Base-by-base conservation (phyloP, 2,797 vertebrate genomes). In the Tapera naevia region DNA sequence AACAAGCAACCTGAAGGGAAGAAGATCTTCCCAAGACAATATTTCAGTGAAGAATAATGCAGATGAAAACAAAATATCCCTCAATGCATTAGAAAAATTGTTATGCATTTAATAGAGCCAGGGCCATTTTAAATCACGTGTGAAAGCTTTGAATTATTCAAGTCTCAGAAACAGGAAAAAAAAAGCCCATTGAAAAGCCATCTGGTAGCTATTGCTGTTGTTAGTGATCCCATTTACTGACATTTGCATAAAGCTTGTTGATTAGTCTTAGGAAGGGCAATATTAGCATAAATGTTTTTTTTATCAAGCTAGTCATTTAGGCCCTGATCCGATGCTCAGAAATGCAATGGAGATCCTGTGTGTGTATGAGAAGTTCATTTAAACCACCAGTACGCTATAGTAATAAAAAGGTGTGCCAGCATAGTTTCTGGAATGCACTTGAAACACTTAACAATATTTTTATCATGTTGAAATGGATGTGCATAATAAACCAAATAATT, bases 201-300 rank as follows among this genome's bases (percentile, higher is more conserved):
- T 84, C 94, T 96, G 91, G 86, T 94, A 96, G 69, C 61, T 95
- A 96, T 97, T 62, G 93, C 93, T 93, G 94, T 70, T 94, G 88
- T 93, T 96, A 96, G 93, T 94, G 90, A 93, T 93, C 79, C 81
- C 61, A 85, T 93, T 86, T 89, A 89, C 71, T 94, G 82, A 94
- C 75, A 96, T 97, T 96, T 93, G 53, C 90, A 86, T 94, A 81
- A 95, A 95, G 80, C 65, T 94, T 91, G 94, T 96, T 94, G 94
- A 95, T 96, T 96, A 94, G 94, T 95, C 57, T 71, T 86, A 96
- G 80, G 94, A 94, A 97, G 95, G 90, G 74, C 89, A 95, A 91
- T 93, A 91, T 96, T 96, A 95, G 95, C 92, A 95, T 96, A 92
- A 90, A 89, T 89, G 51, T 86, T 90, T 94, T 72, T 61, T 91